These are phyloP conservation scores for Gadus macrocephalus DNA, from an alignment of 2,113 vertebrate genomes.

Conservation along the genomic window DNA sequence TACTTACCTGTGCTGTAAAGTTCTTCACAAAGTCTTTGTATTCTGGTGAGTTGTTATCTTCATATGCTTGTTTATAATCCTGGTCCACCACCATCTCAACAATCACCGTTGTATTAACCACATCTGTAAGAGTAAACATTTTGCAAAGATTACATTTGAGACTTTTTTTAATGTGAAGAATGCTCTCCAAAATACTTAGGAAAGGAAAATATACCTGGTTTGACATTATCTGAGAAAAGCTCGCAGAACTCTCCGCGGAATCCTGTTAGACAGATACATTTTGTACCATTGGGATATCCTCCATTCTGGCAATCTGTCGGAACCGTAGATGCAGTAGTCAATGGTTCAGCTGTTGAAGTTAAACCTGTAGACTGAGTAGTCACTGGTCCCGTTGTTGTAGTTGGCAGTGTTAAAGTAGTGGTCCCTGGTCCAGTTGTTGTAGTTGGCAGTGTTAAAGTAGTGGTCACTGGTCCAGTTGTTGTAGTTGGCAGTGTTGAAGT, in stretches of 20 bases:
- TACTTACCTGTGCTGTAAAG: background rate
- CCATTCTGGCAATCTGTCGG: background rate
- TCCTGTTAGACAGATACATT: background rate
- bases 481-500: no score
- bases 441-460: no score
- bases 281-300: background rate
- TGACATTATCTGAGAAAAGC: background rate
- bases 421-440: no score
- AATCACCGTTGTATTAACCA: background rate
- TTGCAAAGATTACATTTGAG: background rate
- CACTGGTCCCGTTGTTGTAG: no score
- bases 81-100: background rate
- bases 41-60: background rate
- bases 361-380: no score
- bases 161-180: background rate
- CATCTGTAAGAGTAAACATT: background rate
- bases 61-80: background rate
- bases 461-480: no score
- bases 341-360: no score
- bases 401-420: no score
- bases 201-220: background rate
- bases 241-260: background rate
- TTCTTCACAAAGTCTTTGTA: background rate
- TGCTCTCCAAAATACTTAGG: background rate
- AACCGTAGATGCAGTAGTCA: background rate